Conservation (phyloP, 2,113 vertebrate species). For the Clarias batrachus region DNA sequence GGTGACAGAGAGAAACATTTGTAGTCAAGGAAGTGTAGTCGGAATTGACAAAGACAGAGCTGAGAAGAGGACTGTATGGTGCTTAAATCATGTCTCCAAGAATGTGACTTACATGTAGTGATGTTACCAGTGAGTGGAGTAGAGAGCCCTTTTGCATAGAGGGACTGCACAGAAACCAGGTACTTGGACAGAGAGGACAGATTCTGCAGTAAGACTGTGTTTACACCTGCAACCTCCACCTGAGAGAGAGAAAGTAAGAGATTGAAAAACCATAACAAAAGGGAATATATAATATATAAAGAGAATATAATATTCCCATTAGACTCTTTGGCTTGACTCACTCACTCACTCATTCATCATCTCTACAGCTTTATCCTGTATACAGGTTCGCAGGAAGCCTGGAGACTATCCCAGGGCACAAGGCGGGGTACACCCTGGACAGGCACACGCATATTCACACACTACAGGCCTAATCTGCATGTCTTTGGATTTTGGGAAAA, state of each 20-base stretch:
- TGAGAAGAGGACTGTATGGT: neutral
- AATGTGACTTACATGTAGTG: constrained; percentile 83
- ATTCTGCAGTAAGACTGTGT: constrained; percentile 76
- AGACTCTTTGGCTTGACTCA: neutral
- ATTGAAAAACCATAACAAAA: neutral
- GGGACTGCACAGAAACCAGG: constrained; percentile 76
- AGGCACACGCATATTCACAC: too few species aligned
- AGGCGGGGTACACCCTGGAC: too few species aligned
- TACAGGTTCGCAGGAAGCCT: too few species aligned
- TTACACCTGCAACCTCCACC: constrained; percentile 79
- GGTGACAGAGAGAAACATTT: constrained; percentile 21
- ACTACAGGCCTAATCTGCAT: too few species aligned
- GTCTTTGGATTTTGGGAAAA: too few species aligned
- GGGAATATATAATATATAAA: neutral
- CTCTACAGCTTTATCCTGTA: too few species aligned
- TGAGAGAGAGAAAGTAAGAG: constrained; percentile 53
- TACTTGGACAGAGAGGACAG: constrained; percentile 87
- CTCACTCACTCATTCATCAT: too few species aligned
- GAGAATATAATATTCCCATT: neutral
- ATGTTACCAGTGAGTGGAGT: constrained; percentile 74
- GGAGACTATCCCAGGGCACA: too few species aligned
- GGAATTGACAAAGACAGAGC: neutral
- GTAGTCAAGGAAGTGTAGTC: neutral
- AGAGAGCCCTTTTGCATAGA: constrained; percentile 77
- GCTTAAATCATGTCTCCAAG: neutral